phyloP scores from a whole-genome alignment of 2,888 invertebrate genomes.

The Macrostomum cliftonense region DNA sequence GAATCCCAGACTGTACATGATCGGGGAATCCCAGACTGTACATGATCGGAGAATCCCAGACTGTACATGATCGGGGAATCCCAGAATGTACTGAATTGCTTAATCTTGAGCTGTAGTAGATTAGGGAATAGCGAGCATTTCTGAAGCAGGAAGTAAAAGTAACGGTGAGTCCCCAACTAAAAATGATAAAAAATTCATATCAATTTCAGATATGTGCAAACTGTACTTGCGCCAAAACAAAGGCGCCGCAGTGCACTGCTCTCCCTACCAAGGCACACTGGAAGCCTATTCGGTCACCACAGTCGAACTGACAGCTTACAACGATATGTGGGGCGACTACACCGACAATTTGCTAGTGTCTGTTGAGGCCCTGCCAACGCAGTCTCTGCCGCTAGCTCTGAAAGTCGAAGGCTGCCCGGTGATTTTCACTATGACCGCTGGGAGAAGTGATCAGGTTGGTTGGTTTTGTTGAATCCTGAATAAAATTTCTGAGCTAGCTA shows the following conservation, averaged over 20 bases:
- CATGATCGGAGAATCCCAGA: too few relatives aligned
- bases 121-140: too few relatives aligned
- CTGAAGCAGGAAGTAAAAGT: too few relatives aligned
- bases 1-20: too few relatives aligned
- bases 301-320: slow-evolving; percentile 24
- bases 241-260: slow-evolving; percentile 25
- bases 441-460: slow-evolving; percentile 18
- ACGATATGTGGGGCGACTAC: slow-evolving; percentile 34
- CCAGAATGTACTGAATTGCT: too few relatives aligned
- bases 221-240: slow-evolving; percentile 21
- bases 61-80: too few relatives aligned
- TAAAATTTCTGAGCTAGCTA: not conserved
- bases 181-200: too few relatives aligned
- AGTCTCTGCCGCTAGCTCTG: slow-evolving; percentile 20
- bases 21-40: too few relatives aligned
- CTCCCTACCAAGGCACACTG: slow-evolving; percentile 21
- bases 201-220: slow-evolving; percentile 19
- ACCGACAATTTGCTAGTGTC: slow-evolving; percentile 20
- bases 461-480: too few relatives aligned
- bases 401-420: slow-evolving; percentile 29
- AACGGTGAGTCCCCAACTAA: too few relatives aligned
- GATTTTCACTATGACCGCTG: slow-evolving; percentile 29
- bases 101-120: too few relatives aligned
- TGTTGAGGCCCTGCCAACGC: slow-evolving; percentile 1
- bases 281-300: slow-evolving; percentile 21